Conservation (phyloP, 2,797 vertebrate species). For the Sparidentex hasta region DNA sequence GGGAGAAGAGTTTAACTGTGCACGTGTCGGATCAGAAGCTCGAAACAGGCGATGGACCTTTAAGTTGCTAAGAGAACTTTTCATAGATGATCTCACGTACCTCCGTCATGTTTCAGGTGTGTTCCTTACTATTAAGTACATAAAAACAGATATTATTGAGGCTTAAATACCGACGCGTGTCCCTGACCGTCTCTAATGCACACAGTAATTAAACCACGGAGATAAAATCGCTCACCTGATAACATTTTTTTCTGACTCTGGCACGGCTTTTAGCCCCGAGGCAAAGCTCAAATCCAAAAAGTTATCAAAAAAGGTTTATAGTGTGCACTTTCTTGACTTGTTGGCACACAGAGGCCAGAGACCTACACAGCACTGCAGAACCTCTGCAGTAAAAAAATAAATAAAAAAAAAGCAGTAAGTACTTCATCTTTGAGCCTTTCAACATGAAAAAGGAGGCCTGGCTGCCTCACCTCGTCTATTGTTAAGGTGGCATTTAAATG, state of each 20-base stretch:
- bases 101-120: not conserved
- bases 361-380: conserved; percentile 24
- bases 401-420: conserved; percentile 16
- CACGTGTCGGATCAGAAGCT: not conserved
- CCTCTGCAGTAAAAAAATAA: not conserved
- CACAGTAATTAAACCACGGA: not conserved
- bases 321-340: conserved; percentile 29
- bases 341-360: conserved; percentile 29
- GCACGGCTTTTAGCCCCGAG: not conserved
- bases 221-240: conserved; percentile 6
- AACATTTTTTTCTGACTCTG: not conserved
- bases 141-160: not conserved
- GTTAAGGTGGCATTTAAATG: conserved; percentile 54
- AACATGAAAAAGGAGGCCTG: conserved; percentile 28
- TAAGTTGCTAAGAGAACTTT: not conserved
- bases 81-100: not conserved
- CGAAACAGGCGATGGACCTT: not conserved
- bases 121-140: not conserved
- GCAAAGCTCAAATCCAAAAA: conserved; percentile 29
- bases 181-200: not conserved
- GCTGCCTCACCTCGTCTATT: conserved; percentile 7
- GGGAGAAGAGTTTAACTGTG: not conserved
- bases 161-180: too few relatives aligned
- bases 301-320: conserved; percentile 35
- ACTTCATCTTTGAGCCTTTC: conserved; percentile 30